These are phyloP conservation scores for Parnassius glacialis DNA, from an alignment of 2,888 invertebrate species.

Conservation along the genomic window DNA sequence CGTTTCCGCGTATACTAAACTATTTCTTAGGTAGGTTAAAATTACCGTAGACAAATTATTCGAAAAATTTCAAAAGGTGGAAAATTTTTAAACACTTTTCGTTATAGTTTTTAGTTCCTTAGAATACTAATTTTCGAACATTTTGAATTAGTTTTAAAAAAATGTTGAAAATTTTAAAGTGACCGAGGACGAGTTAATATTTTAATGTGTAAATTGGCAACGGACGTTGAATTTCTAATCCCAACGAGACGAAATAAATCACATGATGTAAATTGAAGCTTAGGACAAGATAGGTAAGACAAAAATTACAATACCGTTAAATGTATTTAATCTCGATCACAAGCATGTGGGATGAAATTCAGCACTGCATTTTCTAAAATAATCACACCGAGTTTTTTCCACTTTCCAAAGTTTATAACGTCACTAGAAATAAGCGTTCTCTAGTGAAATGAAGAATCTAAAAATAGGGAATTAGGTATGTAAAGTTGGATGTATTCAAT, in stretches of 20 bases:
- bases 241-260: not conserved
- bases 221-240: no score
- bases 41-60: no score
- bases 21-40: no score
- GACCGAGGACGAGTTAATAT: no score
- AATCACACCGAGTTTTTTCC: conserved; percentile 16
- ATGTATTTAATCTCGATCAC: conserved; percentile 11
- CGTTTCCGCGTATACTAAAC: no score
- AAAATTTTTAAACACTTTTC: no score
- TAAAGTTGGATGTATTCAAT: conserved; percentile 22
- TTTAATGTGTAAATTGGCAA: no score
- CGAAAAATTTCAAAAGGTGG: no score
- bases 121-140: no score
- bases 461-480: conserved; percentile 23
- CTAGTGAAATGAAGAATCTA: conserved; percentile 19
- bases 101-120: no score
- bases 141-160: no score
- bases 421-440: conserved; percentile 12
- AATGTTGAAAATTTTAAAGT: no score
- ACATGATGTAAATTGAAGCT: not conserved
- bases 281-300: not conserved
- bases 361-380: conserved; percentile 17
- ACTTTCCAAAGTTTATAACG: conserved; percentile 15
- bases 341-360: conserved; percentile 17
- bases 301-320: conserved; percentile 1